Evolutionary conservation across 2,888 invertebrate genomes (phyloP).

Genomic region (Siphonodentalium dalli): DNA sequence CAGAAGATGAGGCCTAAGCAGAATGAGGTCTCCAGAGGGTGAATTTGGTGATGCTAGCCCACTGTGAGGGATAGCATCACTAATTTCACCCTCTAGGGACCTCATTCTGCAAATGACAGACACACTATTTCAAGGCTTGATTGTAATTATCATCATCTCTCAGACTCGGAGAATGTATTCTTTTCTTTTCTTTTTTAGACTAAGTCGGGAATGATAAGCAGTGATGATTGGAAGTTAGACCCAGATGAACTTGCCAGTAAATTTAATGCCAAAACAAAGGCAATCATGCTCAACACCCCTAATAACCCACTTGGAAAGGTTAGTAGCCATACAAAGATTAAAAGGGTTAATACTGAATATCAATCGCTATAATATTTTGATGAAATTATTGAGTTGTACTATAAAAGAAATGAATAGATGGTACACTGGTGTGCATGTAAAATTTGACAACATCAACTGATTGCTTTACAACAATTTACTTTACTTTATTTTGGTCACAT

Average conservation of each 20-base stretch:
- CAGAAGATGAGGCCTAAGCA: too few relatives aligned
- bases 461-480: neutral
- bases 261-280: constrained; percentile 89
- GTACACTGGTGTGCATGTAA: neutral
- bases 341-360: too few relatives aligned
- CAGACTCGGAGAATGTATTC: too few relatives aligned
- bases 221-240: constrained; percentile 90
- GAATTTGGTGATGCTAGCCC: too few relatives aligned
- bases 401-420: neutral
- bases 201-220: constrained; percentile 65
- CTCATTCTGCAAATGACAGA: too few relatives aligned
- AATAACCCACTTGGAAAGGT: constrained; percentile 98
- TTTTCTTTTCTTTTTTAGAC: constrained; percentile 58
- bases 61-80: too few relatives aligned
- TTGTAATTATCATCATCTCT: too few relatives aligned
- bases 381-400: neutral
- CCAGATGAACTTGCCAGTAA: constrained; percentile 78
- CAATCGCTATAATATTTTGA: too few relatives aligned
- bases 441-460: neutral
- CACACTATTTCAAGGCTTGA: too few relatives aligned
- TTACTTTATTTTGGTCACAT: too few relatives aligned
- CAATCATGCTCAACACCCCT: constrained; percentile 95
- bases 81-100: too few relatives aligned
- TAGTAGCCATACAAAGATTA: constrained; percentile 1
- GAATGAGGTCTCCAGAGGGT: too few relatives aligned